These are phyloP conservation scores for Mesopsocus fuscifrons DNA, from an alignment of 2,888 invertebrate species.

Conservation along the genomic window DNA sequence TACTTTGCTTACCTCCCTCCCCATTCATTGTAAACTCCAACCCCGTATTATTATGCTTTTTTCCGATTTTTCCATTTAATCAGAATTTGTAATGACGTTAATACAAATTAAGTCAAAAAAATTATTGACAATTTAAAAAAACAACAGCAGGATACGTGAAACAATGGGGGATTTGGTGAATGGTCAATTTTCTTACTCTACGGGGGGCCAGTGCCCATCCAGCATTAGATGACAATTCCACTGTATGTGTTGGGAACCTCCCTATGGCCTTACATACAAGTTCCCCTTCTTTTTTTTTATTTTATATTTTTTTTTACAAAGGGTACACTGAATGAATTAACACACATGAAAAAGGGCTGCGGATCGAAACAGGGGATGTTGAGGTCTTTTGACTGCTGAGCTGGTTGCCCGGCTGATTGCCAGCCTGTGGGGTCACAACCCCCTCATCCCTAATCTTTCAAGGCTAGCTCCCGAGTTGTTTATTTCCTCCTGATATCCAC, in stretches of 20 bases:
- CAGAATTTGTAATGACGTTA: slow-evolving; percentile 10
- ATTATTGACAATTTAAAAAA: slow-evolving; percentile 10
- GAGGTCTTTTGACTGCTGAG: not conserved
- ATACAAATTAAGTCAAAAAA: slow-evolving; percentile 11
- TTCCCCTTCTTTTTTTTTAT: slow-evolving; percentile 2
- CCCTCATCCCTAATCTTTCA: too few species aligned
- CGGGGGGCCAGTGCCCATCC: not conserved
- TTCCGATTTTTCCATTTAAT: slow-evolving; percentile 11
- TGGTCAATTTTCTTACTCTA: slow-evolving; percentile 7
- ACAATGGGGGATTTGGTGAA: slow-evolving; percentile 4
- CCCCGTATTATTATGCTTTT: slow-evolving; percentile 8
- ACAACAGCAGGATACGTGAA: slow-evolving; percentile 5
- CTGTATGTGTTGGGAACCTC: not conserved
- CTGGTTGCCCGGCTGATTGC: too few species aligned
- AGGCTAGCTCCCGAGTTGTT: too few species aligned
- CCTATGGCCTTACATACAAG: not conserved
- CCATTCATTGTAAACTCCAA: not conserved
- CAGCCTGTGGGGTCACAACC: too few species aligned
- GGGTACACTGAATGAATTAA: slow-evolving; percentile 10
- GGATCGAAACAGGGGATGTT: not conserved
- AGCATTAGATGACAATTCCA: not conserved
- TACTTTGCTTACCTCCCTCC: not conserved
- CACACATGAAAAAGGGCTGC: slow-evolving; percentile 6
- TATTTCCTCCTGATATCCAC: too few species aligned
- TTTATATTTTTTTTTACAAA: slow-evolving; percentile 7